phyloP scores from a whole-genome alignment of 1,140 invertebrate genomes.

The Conopomorpha cramerella region DNA sequence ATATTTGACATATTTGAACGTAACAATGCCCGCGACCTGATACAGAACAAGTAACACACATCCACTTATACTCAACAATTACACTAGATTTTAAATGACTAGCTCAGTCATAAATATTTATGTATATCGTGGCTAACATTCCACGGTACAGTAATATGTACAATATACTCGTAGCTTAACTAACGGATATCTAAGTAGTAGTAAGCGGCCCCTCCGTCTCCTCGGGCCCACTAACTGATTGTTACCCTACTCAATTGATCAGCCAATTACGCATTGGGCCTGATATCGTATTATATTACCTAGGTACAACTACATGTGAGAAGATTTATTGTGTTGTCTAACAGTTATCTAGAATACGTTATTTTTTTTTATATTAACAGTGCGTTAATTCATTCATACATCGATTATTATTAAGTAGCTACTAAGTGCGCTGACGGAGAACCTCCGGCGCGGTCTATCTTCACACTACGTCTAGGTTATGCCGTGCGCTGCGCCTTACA shows the following conservation, averaged over 20 bases:
- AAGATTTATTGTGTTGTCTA: constrained; percentile 24
- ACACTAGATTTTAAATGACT: constrained; percentile 20
- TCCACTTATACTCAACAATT: constrained; percentile 19
- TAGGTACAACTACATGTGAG: constrained; percentile 20
- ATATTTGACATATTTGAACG: constrained; percentile 15
- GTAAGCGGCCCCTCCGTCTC: too few relatives aligned
- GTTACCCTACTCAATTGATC: too few relatives aligned
- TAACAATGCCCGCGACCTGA: constrained; percentile 9
- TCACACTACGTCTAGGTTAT: too few relatives aligned
- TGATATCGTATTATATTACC: too few relatives aligned
- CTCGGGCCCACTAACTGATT: too few relatives aligned
- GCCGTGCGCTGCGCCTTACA: too few relatives aligned
- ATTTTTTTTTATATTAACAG: constrained; percentile 22
- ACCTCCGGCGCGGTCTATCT: too few relatives aligned
- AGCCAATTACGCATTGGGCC: too few relatives aligned
- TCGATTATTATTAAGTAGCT: constrained; percentile 17
- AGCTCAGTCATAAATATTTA: constrained; percentile 28
- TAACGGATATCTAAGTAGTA: constrained; percentile 11
- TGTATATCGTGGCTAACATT: constrained; percentile 21
- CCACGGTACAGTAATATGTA: constrained; percentile 23
- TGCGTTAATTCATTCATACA: constrained; percentile 18
- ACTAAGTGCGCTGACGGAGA: too few relatives aligned
- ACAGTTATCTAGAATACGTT: constrained; percentile 22
- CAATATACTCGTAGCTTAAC: constrained; percentile 17
- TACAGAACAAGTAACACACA: too few relatives aligned